Percentiles rank a stretch among this genome's conserved stretches.
phyloP scores from a whole-genome alignment of 2,113 vertebrate genomes.

The Hyperopisus bebe region DNA sequence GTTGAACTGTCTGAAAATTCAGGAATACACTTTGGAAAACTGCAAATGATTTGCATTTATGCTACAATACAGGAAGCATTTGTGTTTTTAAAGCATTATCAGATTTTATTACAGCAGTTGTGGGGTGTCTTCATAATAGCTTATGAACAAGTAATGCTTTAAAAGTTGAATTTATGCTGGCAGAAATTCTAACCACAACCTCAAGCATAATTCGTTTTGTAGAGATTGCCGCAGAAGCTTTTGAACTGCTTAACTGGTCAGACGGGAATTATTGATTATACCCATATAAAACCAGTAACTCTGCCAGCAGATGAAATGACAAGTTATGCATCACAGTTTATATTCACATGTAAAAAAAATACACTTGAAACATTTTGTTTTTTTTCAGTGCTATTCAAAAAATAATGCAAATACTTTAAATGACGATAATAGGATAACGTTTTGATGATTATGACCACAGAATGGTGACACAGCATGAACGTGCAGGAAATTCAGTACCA shows the following conservation, averaged over 20 bases:
- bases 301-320: neutral
- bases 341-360: neutral
- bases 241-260: neutral
- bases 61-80: neutral
- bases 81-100: neutral
- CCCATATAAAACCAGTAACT: neutral
- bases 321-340: neutral
- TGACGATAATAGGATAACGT: neutral
- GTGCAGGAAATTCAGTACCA: neutral
- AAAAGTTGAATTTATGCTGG: neutral
- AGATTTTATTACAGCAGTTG: neutral
- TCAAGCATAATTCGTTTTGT: neutral
- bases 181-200: neutral
- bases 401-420: neutral
- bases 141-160: neutral
- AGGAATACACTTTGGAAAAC: neutral
- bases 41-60: neutral
- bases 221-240: neutral
- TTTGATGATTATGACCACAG: neutral
- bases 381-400: neutral
- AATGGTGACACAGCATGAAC: neutral
- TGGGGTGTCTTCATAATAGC: neutral
- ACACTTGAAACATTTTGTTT: neutral
- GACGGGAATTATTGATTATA: neutral
- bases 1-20: neutral